Evolutionary conservation across 2,888 invertebrate species (phyloP).

Genomic region (Alitta virens): DNA sequence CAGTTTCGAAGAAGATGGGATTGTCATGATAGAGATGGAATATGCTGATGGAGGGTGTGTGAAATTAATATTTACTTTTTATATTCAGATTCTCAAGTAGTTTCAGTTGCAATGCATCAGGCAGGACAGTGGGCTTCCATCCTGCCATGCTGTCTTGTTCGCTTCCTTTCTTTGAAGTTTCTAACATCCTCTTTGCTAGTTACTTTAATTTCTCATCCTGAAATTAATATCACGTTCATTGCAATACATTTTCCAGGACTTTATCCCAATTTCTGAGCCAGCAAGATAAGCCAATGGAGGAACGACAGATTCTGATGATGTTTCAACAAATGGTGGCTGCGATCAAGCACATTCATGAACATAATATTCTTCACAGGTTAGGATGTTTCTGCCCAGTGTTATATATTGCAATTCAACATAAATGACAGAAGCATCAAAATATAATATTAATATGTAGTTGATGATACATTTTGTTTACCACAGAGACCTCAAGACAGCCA

Average conservation of each 20-base stretch:
- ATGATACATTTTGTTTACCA: neutral
- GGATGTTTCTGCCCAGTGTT: neutral
- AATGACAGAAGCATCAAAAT: no score
- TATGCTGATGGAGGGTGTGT: conserved; percentile 71
- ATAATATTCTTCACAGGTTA: conserved; percentile 63
- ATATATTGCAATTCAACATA: no score
- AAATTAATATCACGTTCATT: neutral
- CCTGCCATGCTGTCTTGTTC: no score
- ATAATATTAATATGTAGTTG: no score
- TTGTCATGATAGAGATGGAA: conserved; percentile 75
- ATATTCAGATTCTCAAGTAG: neutral
- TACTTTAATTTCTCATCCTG: no score
- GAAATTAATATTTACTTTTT: neutral
- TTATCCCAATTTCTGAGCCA: conserved; percentile 66
- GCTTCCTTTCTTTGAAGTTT: no score
- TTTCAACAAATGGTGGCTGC: conserved; percentile 71
- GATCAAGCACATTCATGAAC: conserved; percentile 70
- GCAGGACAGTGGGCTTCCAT: neutral
- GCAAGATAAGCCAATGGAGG: conserved; percentile 62
- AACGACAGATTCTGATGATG: conserved; percentile 65
- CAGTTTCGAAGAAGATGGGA: conserved; percentile 71
- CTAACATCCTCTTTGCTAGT: no score
- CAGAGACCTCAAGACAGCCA: conserved; percentile 73
- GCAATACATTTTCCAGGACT: conserved; percentile 57
- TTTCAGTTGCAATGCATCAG: neutral